Percentiles rank a stretch among this genome's conserved stretches.
These are phyloP conservation scores for Aphidius gifuensis DNA, from an alignment of 1,140 invertebrate species.

Conservation along the genomic window DNA sequence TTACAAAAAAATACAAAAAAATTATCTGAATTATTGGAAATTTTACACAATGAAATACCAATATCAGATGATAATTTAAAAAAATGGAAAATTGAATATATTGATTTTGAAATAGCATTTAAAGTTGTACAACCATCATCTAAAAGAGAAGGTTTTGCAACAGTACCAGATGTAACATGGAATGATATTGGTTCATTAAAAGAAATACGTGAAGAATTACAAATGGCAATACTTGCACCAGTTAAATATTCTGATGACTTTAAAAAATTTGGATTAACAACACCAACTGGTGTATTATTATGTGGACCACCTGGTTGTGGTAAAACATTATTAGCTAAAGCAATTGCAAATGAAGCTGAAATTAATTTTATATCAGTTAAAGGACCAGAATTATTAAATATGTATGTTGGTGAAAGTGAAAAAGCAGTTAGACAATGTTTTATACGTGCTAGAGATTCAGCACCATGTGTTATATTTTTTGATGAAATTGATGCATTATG, in stretches of 20 bases:
- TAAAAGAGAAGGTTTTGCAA: constrained; percentile 95
- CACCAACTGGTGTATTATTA: constrained; percentile 83
- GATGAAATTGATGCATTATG: constrained; percentile 98
- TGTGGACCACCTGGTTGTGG: constrained; percentile 94
- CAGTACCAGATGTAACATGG: constrained; percentile 96
- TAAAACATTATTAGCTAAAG: constrained; percentile 90
- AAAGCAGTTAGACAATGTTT: constrained; percentile 93
- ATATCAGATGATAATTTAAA: constrained; percentile 61
- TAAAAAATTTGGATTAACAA: constrained; percentile 70
- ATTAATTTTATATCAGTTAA: constrained; percentile 98
- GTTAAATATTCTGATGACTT: constrained; percentile 81
- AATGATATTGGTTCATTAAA: constrained; percentile 91
- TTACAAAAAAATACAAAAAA: background rate
- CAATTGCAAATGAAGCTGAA: constrained; percentile 92
- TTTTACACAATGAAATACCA: constrained; percentile 58
- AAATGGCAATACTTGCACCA: constrained; percentile 89
- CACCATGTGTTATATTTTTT: constrained; percentile 99
- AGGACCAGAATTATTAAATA: constrained; percentile 93
- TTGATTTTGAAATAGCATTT: constrained; percentile 77
- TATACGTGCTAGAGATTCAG: constrained; percentile 86
- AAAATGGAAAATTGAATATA: constrained; percentile 65
- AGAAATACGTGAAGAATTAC: constrained; percentile 84
- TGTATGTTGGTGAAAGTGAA: constrained; percentile 99
- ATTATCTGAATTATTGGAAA: constrained; percentile 31
- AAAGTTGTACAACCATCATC: constrained; percentile 86